Conservation (phyloP, 2,797 vertebrate species). For the Dendrocincla tyrannina region DNA sequence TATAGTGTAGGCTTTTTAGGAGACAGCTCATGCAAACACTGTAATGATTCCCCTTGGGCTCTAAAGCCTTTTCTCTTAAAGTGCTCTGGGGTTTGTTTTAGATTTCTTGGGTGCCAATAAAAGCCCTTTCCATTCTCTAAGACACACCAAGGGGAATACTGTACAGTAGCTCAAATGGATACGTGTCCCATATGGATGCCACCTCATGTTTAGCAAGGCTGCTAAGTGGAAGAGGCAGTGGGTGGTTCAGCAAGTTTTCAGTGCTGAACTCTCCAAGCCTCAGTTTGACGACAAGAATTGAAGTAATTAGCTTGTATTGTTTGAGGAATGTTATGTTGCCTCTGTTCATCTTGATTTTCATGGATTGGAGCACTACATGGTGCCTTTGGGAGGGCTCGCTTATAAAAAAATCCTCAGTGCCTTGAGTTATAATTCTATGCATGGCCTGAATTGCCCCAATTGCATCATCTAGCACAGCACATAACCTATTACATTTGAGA, state of each 20-base stretch:
- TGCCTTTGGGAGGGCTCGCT: neutral
- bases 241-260: neutral
- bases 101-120: neutral
- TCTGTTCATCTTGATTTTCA: neutral
- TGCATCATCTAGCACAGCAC: neutral
- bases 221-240: neutral
- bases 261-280: neutral
- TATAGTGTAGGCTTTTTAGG: neutral
- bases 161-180: neutral
- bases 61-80: neutral
- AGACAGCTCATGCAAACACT: neutral
- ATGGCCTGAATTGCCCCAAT: neutral
- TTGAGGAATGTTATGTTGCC: neutral
- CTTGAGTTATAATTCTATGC: neutral
- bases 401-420: neutral
- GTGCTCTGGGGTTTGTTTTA: neutral
- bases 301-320: conserved; percentile 2
- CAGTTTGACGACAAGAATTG: neutral
- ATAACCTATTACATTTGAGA: neutral
- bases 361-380: neutral
- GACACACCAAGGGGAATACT: neutral
- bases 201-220: neutral
- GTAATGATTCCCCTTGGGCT: neutral
- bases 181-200: neutral
- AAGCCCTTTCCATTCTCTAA: neutral